phyloP scores from a whole-genome alignment of 2,797 vertebrate genomes.

The Hydrolagus colliei region DNA sequence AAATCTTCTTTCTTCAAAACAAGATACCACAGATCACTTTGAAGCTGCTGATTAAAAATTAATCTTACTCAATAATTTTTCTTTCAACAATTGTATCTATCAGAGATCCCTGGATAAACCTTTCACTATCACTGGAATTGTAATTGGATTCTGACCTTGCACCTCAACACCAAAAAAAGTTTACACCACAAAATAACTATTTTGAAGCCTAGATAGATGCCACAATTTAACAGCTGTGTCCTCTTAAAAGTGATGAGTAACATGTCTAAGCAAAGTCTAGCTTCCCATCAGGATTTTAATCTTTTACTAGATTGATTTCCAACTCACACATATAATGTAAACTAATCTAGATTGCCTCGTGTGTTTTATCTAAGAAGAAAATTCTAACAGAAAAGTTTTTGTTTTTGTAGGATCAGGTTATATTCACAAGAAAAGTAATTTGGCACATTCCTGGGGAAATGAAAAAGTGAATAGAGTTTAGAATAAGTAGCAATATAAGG shows the following conservation, averaged over 20 bases:
- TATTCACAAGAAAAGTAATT: no score
- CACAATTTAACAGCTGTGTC: neutral
- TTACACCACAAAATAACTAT: neutral
- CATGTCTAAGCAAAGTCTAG: neutral
- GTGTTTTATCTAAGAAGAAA: neutral
- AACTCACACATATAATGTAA: neutral
- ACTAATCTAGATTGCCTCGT: neutral
- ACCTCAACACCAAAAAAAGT: neutral
- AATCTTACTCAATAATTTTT: slow-evolving; percentile 3
- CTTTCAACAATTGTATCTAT: neutral
- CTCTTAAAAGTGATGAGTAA: neutral
- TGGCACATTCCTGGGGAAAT: no score
- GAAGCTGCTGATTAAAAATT: neutral
- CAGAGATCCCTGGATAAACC: neutral
- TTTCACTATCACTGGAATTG: slow-evolving; percentile 5
- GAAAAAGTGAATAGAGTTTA: no score
- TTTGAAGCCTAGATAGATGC: neutral
- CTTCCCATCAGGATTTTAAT: neutral
- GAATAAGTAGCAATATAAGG: no score
- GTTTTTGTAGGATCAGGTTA: no score
- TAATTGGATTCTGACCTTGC: neutral
- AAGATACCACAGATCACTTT: neutral
- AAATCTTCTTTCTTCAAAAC: neutral
- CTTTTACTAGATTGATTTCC: neutral
- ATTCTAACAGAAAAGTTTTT: no score